A percentile compares a stretch with the other conserved stretches of the same genome.
Conservation (phyloP, 1,140 invertebrate genomes). For the Lepidurus packardi region DNA sequence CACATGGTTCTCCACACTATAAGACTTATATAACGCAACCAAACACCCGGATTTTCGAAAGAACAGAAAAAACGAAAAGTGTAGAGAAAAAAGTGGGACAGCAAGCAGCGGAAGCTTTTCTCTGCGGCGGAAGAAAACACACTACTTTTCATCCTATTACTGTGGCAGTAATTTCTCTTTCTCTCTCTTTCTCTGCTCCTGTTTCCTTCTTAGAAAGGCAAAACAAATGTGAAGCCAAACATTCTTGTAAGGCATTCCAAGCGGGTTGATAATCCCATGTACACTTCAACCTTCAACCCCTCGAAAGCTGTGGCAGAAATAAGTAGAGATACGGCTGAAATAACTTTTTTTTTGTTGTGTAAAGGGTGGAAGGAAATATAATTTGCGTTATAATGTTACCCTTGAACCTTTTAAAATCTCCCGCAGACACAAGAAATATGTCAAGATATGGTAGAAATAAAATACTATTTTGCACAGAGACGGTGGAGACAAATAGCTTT, state of each 20-base stretch:
- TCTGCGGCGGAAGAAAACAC: neutral
- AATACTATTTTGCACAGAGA: too few relatives aligned
- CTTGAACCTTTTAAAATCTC: too few relatives aligned
- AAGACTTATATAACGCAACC: conserved; percentile 16
- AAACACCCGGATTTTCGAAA: neutral
- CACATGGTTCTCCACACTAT: conserved; percentile 13
- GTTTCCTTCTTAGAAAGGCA: neutral
- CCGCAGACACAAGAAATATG: too few relatives aligned
- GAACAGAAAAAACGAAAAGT: neutral
- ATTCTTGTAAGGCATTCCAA: neutral
- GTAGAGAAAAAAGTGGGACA: neutral
- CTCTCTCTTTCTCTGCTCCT: neutral
- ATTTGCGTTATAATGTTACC: too few relatives aligned
- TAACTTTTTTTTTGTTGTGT: neutral
- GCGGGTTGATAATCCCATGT: too few relatives aligned
- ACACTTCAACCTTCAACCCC: neutral
- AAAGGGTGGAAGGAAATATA: neutral
- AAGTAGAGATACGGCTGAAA: neutral
- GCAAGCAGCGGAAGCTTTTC: conserved; percentile 4
- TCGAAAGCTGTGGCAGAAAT: neutral
- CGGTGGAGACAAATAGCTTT: neutral
- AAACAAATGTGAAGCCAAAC: neutral
- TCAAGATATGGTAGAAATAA: too few relatives aligned
- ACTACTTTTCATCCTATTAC: neutral
- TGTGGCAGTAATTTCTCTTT: conserved; percentile 11